Percentiles rank a stretch among this genome's conserved stretches.
phyloP scores from a whole-genome alignment of 2,113 vertebrate genomes.

The Macroglossus sobrinus region DNA sequence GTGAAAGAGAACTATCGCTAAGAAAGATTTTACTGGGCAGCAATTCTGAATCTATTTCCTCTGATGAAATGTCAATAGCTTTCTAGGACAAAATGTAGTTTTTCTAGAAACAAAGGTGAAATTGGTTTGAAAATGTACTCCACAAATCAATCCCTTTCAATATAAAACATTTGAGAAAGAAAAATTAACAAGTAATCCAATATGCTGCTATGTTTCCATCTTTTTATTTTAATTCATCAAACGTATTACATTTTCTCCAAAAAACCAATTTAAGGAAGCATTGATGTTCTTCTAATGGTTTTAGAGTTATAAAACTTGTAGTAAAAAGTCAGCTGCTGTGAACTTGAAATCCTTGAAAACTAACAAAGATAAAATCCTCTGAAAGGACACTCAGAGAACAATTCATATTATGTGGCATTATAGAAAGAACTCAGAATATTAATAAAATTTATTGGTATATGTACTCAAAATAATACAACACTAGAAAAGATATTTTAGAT shows the following conservation, averaged over 20 bases:
- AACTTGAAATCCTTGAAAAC: constrained; percentile 57
- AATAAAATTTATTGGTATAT: not conserved
- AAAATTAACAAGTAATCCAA: constrained; percentile 51
- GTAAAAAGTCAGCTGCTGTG: constrained; percentile 51
- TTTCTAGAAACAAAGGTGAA: constrained; percentile 69
- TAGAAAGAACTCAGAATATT: constrained; percentile 1
- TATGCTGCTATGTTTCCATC: constrained; percentile 49
- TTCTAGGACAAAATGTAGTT: constrained; percentile 72
- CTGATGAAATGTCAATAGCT: constrained; percentile 79
- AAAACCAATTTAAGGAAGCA: constrained; percentile 60
- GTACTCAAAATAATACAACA: not conserved
- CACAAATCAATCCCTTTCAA: constrained; percentile 64
- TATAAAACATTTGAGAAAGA: constrained; percentile 43
- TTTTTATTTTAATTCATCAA: constrained; percentile 70
- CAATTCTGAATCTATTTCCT: constrained; percentile 78
- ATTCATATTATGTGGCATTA: not conserved
- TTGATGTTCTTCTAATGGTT: constrained; percentile 43
- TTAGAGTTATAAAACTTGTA: constrained; percentile 59
- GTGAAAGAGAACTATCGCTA: constrained; percentile 71
- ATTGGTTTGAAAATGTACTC: constrained; percentile 65
- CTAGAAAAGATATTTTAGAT: not conserved
- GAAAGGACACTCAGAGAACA: constrained; percentile 38
- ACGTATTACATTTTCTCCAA: constrained; percentile 51
- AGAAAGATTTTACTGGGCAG: constrained; percentile 69
- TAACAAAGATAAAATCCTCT: not conserved